Evolutionary conservation across 37 sponge, comb jelly and placozoan genomes (phyloP).

Genomic region (Chondrilla cf. caribensis): DNA sequence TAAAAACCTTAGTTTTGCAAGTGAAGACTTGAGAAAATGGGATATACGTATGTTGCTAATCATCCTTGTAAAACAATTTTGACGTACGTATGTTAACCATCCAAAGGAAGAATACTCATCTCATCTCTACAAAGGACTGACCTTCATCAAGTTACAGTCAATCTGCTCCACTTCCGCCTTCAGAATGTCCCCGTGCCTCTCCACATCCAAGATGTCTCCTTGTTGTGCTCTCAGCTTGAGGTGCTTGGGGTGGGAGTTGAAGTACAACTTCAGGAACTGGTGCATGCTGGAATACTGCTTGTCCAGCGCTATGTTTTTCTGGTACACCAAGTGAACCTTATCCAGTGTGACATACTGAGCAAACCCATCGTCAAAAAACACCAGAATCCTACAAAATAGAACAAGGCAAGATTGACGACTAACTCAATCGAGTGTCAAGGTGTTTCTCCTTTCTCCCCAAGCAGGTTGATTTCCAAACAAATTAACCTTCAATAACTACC

Average conservation of each 20-base stretch:
- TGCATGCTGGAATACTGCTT: background rate
- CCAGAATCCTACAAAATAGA: conserved; percentile 7
- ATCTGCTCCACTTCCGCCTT: conserved; percentile 25
- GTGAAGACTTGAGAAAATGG: too few relatives aligned
- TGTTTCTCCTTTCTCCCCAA: too few relatives aligned
- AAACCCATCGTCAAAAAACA: conserved; percentile 57
- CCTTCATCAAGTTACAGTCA: conserved; percentile 48
- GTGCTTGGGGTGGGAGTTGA: conserved; percentile 7
- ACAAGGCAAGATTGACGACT: background rate
- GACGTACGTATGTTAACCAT: too few relatives aligned
- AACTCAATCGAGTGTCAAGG: too few relatives aligned
- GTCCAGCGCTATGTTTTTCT: background rate
- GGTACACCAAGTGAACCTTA: conserved; percentile 3
- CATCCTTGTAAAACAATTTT: too few relatives aligned
- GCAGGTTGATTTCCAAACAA: too few relatives aligned
- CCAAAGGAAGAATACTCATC: too few relatives aligned
- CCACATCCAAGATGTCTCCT: conserved; percentile 26
- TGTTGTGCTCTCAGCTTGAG: conserved; percentile 18
- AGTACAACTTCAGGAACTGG: background rate
- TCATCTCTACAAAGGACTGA: too few relatives aligned
- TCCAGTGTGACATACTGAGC: conserved; percentile 30
- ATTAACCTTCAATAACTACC: too few relatives aligned
- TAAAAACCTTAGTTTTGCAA: too few relatives aligned
- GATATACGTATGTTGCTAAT: too few relatives aligned
- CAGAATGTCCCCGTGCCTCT: conserved; percentile 15